Conservation (phyloP, 2,113 vertebrate genomes). For the Polypterus senegalus region DNA sequence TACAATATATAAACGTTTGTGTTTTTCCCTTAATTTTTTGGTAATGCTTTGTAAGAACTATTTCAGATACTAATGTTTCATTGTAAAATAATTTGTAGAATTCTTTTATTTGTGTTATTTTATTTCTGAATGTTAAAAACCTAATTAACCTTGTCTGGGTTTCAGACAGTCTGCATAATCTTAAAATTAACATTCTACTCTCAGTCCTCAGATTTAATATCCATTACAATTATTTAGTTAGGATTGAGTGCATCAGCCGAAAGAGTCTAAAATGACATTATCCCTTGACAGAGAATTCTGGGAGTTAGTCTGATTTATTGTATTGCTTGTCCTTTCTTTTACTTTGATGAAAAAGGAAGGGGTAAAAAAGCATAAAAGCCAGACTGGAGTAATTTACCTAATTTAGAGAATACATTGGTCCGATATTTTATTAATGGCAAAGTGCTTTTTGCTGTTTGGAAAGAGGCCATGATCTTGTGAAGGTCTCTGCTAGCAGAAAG, state of each 20-base stretch:
- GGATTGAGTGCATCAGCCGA: slow-evolving; percentile 40
- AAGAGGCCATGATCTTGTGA: slow-evolving; percentile 30
- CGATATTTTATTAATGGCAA: slow-evolving; percentile 49
- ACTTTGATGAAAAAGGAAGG: slow-evolving; percentile 24
- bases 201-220: slow-evolving; percentile 35
- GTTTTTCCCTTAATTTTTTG: too few relatives aligned
- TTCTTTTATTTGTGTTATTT: too few relatives aligned
- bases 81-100: too few relatives aligned
- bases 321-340: slow-evolving; percentile 32
- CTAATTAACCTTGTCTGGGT: slow-evolving; percentile 16
- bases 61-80: too few relatives aligned
- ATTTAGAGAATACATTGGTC: slow-evolving; percentile 49
- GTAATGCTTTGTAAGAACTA: too few relatives aligned
- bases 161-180: slow-evolving; percentile 17
- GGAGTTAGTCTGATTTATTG: slow-evolving; percentile 44
- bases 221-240: slow-evolving; percentile 49
- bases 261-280: slow-evolving; percentile 40
- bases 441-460: slow-evolving; percentile 47
- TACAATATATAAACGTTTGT: too few relatives aligned
- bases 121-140: slow-evolving; percentile 8
- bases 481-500: slow-evolving; percentile 25
- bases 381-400: slow-evolving; percentile 44
- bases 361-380: slow-evolving; percentile 32
- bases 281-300: slow-evolving; percentile 28
- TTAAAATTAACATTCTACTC: slow-evolving; percentile 36